Conservation (phyloP, 2,113 vertebrate genomes). For the Tragelaphus strepsiceros region DNA sequence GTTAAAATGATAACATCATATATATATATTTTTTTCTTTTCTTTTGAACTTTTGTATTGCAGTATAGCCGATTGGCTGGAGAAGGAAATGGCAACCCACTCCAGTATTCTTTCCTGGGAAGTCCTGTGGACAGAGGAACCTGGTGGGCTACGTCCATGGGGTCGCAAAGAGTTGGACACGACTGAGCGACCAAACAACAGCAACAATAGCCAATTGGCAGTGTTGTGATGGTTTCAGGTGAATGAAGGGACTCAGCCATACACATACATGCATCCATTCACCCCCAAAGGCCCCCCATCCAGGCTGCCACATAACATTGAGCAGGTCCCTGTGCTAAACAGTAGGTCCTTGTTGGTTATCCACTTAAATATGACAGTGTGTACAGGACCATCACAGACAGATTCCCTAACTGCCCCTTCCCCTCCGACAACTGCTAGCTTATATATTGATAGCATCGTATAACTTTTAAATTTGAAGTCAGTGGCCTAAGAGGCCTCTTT, state of each 20-base stretch:
- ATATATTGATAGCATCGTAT: neutral
- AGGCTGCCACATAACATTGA: neutral
- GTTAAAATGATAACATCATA: neutral
- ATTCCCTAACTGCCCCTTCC: neutral
- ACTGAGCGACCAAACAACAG: neutral
- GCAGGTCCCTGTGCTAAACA: neutral
- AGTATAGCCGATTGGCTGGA: neutral
- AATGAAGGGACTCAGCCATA: neutral
- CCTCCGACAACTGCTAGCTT: neutral
- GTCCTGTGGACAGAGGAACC: neutral
- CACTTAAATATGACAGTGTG: neutral
- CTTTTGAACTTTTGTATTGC: neutral
- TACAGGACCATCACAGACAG: neutral
- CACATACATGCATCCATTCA: fast-evolving
- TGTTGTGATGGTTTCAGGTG: neutral
- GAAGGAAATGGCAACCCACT: neutral
- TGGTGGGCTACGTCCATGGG: neutral
- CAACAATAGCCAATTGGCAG: fast-evolving
- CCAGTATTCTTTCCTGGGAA: neutral
- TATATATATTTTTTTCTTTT: neutral
- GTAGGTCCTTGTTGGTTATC: neutral
- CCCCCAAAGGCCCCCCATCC: neutral
- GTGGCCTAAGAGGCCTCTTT: neutral
- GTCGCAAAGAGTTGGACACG: fast-evolving
- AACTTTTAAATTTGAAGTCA: neutral